Percentiles rank a stretch among this genome's conserved stretches.
Conservation (phyloP, 2,797 vertebrate genomes). For the Gallirallus australis region DNA sequence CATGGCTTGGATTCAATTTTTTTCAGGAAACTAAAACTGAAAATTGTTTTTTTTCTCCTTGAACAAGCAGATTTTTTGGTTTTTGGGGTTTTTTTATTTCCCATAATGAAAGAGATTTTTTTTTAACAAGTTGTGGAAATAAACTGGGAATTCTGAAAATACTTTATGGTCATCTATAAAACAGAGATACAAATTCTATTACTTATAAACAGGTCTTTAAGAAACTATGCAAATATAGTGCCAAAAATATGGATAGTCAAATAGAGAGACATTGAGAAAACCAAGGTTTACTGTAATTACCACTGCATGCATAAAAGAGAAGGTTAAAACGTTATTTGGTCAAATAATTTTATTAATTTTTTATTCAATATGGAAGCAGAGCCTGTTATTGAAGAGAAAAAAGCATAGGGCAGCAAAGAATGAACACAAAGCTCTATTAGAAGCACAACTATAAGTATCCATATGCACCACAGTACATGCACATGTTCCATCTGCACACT, state of each 20-base stretch:
- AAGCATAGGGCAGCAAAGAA: not conserved
- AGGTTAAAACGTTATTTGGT: not conserved
- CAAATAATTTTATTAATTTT: not conserved
- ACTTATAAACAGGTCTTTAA: not conserved
- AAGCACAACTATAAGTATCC: not conserved
- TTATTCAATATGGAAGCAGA: not conserved
- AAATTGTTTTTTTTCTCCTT: not conserved
- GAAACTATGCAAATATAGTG: not conserved
- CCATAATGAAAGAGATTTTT: not conserved
- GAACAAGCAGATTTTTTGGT: not conserved
- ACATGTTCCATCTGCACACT: not conserved
- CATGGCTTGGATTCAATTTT: not conserved
- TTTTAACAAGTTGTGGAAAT: not conserved
- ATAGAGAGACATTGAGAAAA: not conserved
- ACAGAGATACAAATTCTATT: not conserved
- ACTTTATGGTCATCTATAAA: not conserved
- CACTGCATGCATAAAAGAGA: not conserved
- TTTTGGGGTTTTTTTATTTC: no score
- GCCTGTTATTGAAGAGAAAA: not conserved
- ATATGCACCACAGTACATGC: not conserved
- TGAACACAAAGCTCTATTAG: not conserved
- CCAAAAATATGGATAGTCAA: not conserved
- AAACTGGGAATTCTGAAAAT: not conserved
- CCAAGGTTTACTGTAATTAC: not conserved
- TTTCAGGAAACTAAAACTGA: not conserved